Evolutionary conservation across 2,113 vertebrate genomes (phyloP).

Genomic region (Tautogolabrus adspersus): DNA sequence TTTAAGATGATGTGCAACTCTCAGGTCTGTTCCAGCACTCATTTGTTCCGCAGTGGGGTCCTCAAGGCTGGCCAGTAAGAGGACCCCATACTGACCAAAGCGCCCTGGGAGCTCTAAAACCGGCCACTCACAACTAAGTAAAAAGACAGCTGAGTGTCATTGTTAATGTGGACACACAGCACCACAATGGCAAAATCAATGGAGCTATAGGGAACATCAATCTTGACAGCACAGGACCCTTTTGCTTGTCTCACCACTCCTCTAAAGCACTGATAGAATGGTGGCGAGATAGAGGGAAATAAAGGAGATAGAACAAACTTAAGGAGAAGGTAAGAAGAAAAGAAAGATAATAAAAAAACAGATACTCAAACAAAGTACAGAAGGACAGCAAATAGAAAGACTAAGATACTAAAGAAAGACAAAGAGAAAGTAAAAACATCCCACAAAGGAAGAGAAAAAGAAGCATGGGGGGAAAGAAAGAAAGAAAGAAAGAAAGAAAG

Average conservation of each 20-base stretch:
- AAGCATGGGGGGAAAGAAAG: slow-evolving; percentile 16
- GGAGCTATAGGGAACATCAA: slow-evolving; percentile 85
- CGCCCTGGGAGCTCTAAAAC: slow-evolving; percentile 81
- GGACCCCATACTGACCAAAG: slow-evolving; percentile 73
- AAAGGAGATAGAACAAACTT: background rate
- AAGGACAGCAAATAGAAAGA: slow-evolving; percentile 29
- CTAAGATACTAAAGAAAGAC: slow-evolving; percentile 8
- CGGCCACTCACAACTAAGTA: slow-evolving; percentile 76
- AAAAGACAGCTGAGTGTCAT: slow-evolving; percentile 85
- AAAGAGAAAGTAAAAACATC: slow-evolving; percentile 10
- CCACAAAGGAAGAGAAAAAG: slow-evolving; percentile 8
- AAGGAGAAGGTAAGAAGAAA: slow-evolving; percentile 4
- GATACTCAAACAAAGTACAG: slow-evolving; percentile 3
- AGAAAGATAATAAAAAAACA: slow-evolving; percentile 13
- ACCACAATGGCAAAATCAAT: slow-evolving; percentile 87
- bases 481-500: slow-evolving; percentile 6
- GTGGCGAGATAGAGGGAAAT: slow-evolving; percentile 16
- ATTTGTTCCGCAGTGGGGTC: slow-evolving; percentile 72
- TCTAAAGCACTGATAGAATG: slow-evolving; percentile 56
- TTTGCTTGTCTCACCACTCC: slow-evolving; percentile 70
- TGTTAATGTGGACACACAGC: slow-evolving; percentile 86
- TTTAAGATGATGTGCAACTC: slow-evolving; percentile 85
- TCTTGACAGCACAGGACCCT: slow-evolving; percentile 80
- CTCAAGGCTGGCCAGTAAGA: slow-evolving; percentile 71
- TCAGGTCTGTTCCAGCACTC: slow-evolving; percentile 73